These are phyloP conservation scores for Sarcophaga caerulescens DNA, from an alignment of 2,888 invertebrate genomes.

Conservation along the genomic window DNA sequence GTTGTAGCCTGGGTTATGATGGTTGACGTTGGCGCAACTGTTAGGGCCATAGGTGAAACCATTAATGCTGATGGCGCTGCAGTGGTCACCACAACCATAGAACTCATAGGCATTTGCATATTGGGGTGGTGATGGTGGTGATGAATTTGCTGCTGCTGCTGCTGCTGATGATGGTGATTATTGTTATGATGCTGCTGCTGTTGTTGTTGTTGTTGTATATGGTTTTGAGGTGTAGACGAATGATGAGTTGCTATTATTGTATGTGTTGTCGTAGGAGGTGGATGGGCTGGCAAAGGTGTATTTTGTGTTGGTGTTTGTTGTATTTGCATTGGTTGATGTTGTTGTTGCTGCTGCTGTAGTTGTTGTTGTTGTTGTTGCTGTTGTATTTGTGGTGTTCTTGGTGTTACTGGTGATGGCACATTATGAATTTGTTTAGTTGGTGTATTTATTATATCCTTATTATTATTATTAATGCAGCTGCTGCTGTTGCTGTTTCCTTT, in stretches of 20 bases:
- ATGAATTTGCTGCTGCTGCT: constrained; percentile 43
- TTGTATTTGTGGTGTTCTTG: constrained; percentile 48
- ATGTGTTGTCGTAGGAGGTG: constrained; percentile 49
- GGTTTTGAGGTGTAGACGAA: constrained; percentile 69
- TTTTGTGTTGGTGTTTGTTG: constrained; percentile 67
- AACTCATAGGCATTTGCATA: constrained; percentile 71
- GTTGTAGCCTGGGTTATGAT: constrained; percentile 46
- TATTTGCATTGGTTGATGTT: constrained; percentile 47
- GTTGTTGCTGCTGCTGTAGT: constrained; percentile 49
- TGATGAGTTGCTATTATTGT: constrained; percentile 54
- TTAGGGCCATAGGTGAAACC: constrained; percentile 56
- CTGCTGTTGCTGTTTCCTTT: constrained; percentile 40
- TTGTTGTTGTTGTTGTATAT: constrained; percentile 69
- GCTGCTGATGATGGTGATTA: constrained; percentile 39
- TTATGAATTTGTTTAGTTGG: constrained; percentile 68
- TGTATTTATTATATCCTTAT: constrained; percentile 59
- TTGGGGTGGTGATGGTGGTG: constrained; percentile 66
- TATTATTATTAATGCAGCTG: constrained; percentile 40
- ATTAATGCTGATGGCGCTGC: constrained; percentile 49
- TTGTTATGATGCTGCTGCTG: constrained; percentile 36
- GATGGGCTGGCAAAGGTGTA: constrained; percentile 59
- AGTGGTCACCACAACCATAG: constrained; percentile 58
- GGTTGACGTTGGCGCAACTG: constrained; percentile 15
- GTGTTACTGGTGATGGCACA: constrained; percentile 65
- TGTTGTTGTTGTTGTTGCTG: constrained; percentile 39